Conservation (phyloP, 1,140 invertebrate genomes). For the Aphaenogaster rudis region DNA sequence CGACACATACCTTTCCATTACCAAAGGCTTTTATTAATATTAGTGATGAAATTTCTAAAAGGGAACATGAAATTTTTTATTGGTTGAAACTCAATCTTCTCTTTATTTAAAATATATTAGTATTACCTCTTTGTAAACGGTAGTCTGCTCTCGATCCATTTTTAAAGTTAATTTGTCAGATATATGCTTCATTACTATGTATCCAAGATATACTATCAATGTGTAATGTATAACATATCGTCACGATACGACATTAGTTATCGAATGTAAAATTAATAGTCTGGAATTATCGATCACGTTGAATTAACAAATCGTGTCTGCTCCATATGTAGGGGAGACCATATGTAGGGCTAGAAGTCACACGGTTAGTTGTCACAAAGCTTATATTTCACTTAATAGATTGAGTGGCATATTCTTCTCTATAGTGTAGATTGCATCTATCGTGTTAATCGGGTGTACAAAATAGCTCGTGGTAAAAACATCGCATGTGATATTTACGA, state of each 20-base stretch:
- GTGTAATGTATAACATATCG: not conserved
- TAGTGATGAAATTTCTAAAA: not conserved
- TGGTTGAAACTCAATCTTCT: not conserved
- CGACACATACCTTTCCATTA: not conserved
- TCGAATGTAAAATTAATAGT: not conserved
- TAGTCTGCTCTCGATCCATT: not conserved
- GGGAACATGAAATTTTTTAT: not conserved
- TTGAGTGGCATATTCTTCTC: no score
- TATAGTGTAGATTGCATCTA: no score
- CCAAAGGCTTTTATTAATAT: not conserved
- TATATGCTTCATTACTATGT: not conserved
- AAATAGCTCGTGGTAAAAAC: no score
- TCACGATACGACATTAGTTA: not conserved
- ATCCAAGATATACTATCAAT: not conserved
- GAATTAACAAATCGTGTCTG: slow-evolving; percentile 6
- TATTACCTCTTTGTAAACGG: not conserved
- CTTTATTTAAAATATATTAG: not conserved
- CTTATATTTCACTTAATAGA: no score
- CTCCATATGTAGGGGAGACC: not conserved
- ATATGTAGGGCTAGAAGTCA: no score
- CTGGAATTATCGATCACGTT: not conserved
- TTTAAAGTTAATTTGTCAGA: not conserved
- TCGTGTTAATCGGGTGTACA: no score
- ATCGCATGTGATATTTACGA: no score
- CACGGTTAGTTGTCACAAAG: no score